Percentiles rank a stretch among this genome's conserved stretches.
phyloP scores from a whole-genome alignment of 2,888 invertebrate genomes.

The Eristalis intricaria region DNA sequence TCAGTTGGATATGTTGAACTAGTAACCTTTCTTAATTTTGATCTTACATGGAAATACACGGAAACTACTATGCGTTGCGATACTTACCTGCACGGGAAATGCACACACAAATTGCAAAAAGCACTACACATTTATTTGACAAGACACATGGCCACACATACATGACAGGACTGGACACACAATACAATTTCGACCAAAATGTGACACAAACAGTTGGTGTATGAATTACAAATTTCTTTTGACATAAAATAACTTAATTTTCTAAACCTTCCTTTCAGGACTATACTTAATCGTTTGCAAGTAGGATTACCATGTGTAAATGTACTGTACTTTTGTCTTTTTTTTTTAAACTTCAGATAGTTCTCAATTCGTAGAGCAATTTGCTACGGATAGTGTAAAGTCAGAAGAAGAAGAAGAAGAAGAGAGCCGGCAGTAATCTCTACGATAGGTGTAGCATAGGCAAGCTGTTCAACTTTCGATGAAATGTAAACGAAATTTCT shows the following conservation, averaged over 20 bases:
- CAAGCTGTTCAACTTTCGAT: constrained; percentile 41
- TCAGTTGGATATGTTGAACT: constrained; percentile 64
- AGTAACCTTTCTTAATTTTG: constrained; percentile 56
- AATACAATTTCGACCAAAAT: constrained; percentile 2
- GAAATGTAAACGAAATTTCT: background rate
- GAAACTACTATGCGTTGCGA: constrained; percentile 24
- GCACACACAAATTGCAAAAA: constrained; percentile 23
- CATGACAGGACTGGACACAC: background rate
- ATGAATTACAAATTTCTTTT: background rate
- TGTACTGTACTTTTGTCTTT: constrained; percentile 8
- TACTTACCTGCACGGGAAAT: constrained; percentile 26
- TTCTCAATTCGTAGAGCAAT: constrained; percentile 52
- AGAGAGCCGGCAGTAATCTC: constrained; percentile 3
- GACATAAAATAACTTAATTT: constrained; percentile 22
- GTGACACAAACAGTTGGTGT: background rate
- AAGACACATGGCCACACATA: constrained; percentile 7
- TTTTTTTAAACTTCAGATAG: constrained; percentile 15
- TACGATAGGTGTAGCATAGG: constrained; percentile 38
- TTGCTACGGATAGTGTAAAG: constrained; percentile 13
- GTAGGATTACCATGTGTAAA: constrained; percentile 3
- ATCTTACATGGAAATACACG: constrained; percentile 43
- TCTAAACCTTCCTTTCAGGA: background rate
- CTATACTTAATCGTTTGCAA: background rate
- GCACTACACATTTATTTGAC: constrained; percentile 43
- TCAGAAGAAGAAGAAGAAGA: background rate